Conservation (phyloP, 2,888 invertebrate genomes). For the Periphyllus acericola region DNA sequence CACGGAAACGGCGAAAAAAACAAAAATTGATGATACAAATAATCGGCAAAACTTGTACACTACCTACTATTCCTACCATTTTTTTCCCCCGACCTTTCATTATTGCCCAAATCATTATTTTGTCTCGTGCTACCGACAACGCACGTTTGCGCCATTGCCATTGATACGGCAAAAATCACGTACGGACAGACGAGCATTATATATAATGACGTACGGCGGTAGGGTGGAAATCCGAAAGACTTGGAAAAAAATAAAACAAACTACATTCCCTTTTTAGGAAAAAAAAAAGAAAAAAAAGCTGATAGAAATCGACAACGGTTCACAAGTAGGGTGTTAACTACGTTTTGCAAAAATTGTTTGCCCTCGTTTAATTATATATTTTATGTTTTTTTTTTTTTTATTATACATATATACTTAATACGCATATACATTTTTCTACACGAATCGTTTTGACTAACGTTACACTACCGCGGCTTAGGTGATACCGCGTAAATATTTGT, state of each 20-base stretch:
- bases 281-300: neutral
- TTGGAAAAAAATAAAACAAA: constrained; percentile 14
- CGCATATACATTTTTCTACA: neutral
- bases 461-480: neutral
- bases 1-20: neutral
- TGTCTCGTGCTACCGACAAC: constrained; percentile 32
- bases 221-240: neutral
- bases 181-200: neutral
- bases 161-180: constrained; percentile 43
- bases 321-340: neutral
- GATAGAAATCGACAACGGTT: neutral
- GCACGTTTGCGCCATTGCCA: constrained; percentile 2
- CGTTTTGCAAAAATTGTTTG: neutral
- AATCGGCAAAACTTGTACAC: constrained; percentile 6
- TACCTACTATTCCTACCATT: neutral
- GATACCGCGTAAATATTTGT: constrained; percentile 41
- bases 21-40: constrained; percentile 40
- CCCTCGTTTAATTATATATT: constrained; percentile 19
- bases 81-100: constrained; percentile 7
- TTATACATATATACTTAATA: neutral
- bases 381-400: neutral
- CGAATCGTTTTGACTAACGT: constrained; percentile 2
- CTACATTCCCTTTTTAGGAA: neutral
- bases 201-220: constrained; percentile 15
- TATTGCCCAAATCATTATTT: constrained; percentile 60